Conservation (phyloP, 2,888 invertebrate species). For the Lypha dubia region DNA sequence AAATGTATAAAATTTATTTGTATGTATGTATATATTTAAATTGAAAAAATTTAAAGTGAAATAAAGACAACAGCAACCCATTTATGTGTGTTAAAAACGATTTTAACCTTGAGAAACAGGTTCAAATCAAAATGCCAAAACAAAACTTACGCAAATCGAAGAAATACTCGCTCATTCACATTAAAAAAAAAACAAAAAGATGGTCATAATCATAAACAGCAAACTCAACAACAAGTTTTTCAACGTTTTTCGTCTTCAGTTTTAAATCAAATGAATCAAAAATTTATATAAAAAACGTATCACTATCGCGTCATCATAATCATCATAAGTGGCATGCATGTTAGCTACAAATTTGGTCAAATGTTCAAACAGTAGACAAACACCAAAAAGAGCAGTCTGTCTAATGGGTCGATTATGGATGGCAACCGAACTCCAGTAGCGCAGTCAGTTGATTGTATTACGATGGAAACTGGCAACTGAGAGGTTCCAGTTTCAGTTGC, state of each 20-base stretch:
- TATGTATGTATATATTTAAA: not conserved
- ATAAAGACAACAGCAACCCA: slow-evolving; percentile 1
- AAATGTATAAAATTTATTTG: not conserved
- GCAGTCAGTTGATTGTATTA: too few species aligned
- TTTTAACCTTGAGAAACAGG: slow-evolving; percentile 72
- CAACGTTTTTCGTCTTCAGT: slow-evolving; percentile 48
- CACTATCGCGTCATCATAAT: not conserved
- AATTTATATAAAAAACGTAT: slow-evolving; percentile 6
- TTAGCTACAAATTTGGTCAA: slow-evolving; percentile 33
- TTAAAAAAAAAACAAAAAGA: slow-evolving; percentile 11
- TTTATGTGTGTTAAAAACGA: slow-evolving; percentile 15
- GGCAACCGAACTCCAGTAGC: too few species aligned
- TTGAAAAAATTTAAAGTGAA: too few species aligned
- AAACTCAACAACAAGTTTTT: slow-evolving; percentile 31
- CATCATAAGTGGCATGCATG: not conserved
- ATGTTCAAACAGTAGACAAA: slow-evolving; percentile 8
- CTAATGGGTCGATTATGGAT: slow-evolving; percentile 28
- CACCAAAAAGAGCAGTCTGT: slow-evolving; percentile 18
- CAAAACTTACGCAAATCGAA: slow-evolving; percentile 64
- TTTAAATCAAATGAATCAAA: slow-evolving; percentile 44
- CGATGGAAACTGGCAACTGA: too few species aligned
- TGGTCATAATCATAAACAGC: not conserved
- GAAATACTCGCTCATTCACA: slow-evolving; percentile 19
- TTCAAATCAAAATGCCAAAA: slow-evolving; percentile 57
- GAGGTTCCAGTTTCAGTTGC: too few species aligned